Conservation (phyloP, 2,797 vertebrate genomes). For the Muraenolepis orangiensis region DNA sequence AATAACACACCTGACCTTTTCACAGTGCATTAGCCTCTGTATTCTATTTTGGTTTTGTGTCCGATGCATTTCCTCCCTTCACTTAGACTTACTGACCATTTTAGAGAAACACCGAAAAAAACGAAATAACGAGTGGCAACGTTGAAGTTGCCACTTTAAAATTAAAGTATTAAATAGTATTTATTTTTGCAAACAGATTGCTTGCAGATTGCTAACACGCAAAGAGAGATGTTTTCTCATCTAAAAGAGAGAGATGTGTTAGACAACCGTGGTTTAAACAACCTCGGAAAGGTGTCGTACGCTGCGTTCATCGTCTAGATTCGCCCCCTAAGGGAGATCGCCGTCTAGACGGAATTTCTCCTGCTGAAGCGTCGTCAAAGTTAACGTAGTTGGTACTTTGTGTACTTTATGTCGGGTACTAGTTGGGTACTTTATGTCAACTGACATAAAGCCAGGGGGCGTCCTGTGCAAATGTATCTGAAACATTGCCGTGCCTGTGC, state of each 20-base stretch:
- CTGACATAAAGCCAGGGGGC: not conserved
- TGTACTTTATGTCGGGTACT: too few species aligned
- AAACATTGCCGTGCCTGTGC: not conserved
- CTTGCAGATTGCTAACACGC: not conserved
- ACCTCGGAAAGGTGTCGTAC: not conserved
- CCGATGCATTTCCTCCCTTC: not conserved
- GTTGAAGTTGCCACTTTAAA: not conserved
- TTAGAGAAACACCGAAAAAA: not conserved
- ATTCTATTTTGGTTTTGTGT: not conserved
- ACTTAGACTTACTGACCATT: not conserved
- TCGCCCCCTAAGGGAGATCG: not conserved
- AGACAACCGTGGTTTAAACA: not conserved
- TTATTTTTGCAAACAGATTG: not conserved
- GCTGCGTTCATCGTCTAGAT: not conserved
- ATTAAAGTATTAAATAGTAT: too few species aligned
- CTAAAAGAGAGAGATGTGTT: not conserved
- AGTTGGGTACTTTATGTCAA: too few species aligned
- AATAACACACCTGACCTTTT: not conserved
- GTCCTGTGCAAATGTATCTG: not conserved
- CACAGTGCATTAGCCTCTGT: not conserved
- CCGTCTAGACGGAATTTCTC: not conserved
- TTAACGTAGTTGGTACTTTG: too few species aligned
- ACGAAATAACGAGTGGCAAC: too few species aligned
- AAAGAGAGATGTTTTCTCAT: not conserved
- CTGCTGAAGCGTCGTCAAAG: not conserved